These are phyloP conservation scores for Megaustenia siamemsis DNA, from an alignment of 2,888 invertebrate genomes.

Conservation along the genomic window DNA sequence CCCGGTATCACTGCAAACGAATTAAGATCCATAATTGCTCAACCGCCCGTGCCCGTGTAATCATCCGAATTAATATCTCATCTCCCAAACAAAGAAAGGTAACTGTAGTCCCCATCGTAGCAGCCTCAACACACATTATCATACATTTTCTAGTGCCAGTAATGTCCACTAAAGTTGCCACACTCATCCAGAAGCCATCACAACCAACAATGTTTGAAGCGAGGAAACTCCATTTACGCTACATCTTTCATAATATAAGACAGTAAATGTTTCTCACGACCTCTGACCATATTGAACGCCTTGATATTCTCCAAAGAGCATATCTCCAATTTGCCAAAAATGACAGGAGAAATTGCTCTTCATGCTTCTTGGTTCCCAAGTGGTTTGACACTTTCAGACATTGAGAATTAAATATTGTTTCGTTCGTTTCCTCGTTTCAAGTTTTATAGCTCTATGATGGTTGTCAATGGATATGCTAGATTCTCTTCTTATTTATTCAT, in stretches of 20 bases:
- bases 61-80: no score
- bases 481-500: neutral
- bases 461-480: neutral
- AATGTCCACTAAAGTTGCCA: no score
- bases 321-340: neutral
- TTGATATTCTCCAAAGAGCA: neutral
- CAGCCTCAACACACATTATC: no score
- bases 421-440: neutral
- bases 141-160: no score
- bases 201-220: no score
- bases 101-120: no score
- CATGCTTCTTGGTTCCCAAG: neutral
- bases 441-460: neutral
- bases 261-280: neutral
- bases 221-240: neutral
- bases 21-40: no score
- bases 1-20: no score
- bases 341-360: slow-evolving; percentile 11
- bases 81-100: no score
- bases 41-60: no score
- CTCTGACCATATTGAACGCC: neutral
- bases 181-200: no score
- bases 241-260: neutral
- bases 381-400: neutral
- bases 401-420: neutral